phyloP scores from a whole-genome alignment of 2,113 vertebrate species.

The human (Homo sapiens) region GRCh38 chr18:23164001-23164500 shows the following conservation, averaged over 20 bases:
- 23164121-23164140: neutral
- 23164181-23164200: neutral
- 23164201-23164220: neutral
- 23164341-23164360: neutral
- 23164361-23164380: neutral
- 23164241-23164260: neutral
- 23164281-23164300: neutral
- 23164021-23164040: neutral
- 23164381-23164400: neutral
- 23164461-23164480: neutral
- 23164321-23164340: neutral
- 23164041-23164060: neutral
- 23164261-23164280: neutral
- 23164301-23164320: neutral
- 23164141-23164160: neutral
- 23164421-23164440: neutral
- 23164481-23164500: neutral
- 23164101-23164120: neutral
- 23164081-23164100: neutral
- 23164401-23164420: accelerated
- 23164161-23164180: neutral
- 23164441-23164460: neutral
- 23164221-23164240: neutral
- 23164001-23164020: neutral
- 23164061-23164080: neutral